These are phyloP conservation scores for Mylabris phalerata DNA, from an alignment of 1,140 invertebrate species.

Conservation along the genomic window DNA sequence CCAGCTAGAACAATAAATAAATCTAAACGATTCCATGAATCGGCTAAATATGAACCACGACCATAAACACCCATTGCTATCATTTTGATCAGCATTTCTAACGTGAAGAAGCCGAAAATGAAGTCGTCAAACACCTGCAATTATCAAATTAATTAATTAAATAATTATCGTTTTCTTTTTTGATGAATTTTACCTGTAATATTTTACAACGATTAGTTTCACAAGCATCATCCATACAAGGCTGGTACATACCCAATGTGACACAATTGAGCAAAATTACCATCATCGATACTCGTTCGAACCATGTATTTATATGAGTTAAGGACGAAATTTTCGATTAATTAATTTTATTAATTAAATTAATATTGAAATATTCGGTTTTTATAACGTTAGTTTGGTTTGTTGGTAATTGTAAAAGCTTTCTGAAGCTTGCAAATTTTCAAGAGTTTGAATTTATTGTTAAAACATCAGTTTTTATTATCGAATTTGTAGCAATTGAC, in stretches of 20 bases:
- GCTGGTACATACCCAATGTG: slow-evolving; percentile 98
- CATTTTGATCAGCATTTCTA: slow-evolving; percentile 97
- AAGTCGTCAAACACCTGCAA: slow-evolving; percentile 93
- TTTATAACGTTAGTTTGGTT: background rate
- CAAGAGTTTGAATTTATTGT: too few relatives aligned
- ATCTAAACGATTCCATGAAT: slow-evolving; percentile 97
- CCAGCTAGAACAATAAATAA: slow-evolving; percentile 97
- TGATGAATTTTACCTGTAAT: slow-evolving; percentile 63
- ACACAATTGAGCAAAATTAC: slow-evolving; percentile 98
- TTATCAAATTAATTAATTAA: slow-evolving; percentile 11
- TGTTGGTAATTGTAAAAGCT: too few relatives aligned
- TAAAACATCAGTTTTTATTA: too few relatives aligned
- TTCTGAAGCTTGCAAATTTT: too few relatives aligned
- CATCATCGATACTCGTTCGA: slow-evolving; percentile 96
- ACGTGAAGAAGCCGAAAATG: slow-evolving; percentile 95
- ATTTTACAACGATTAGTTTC: slow-evolving; percentile 86
- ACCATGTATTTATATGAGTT: slow-evolving; percentile 81
- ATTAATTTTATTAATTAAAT: background rate
- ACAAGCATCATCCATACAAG: slow-evolving; percentile 93
- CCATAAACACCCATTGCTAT: slow-evolving; percentile 97
- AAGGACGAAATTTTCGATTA: slow-evolving; percentile 50
- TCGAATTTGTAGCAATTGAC: too few relatives aligned
- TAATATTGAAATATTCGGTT: background rate
- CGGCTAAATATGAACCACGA: slow-evolving; percentile 89
- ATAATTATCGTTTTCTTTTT: background rate